These are phyloP conservation scores for Euspilapteryx auroguttella DNA, from an alignment of 2,888 invertebrate genomes.

Conservation along the genomic window DNA sequence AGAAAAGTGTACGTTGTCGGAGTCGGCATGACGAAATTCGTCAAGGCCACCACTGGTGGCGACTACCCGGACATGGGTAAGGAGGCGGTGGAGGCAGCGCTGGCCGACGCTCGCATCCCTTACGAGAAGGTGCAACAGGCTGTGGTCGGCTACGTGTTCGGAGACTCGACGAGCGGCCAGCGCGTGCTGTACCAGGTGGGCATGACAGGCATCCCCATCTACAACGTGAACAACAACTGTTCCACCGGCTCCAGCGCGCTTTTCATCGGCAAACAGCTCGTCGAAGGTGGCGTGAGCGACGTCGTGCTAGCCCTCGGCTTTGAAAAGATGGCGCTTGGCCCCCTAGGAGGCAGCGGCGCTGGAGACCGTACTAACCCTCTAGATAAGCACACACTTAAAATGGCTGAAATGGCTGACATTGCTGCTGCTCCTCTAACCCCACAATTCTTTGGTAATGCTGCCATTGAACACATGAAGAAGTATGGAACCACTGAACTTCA, in stretches of 20 bases:
- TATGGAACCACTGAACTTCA: slow-evolving; percentile 93
- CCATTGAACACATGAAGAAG: slow-evolving; percentile 92
- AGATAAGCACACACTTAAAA: slow-evolving; percentile 83
- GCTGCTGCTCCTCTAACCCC: slow-evolving; percentile 85
- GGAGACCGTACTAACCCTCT: slow-evolving; percentile 86
- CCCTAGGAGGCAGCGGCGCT: slow-evolving; percentile 73
- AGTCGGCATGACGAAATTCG: slow-evolving; percentile 98
- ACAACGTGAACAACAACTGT: slow-evolving; percentile 98
- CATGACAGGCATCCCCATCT: slow-evolving; percentile 95
- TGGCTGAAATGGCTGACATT: slow-evolving; percentile 83
- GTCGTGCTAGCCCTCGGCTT: slow-evolving; percentile 94
- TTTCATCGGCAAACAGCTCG: slow-evolving; percentile 85
- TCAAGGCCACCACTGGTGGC: slow-evolving; percentile 86
- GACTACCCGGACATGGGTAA: slow-evolving; percentile 96
- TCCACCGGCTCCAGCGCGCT: slow-evolving; percentile 95
- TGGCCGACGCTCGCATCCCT: slow-evolving; percentile 78
- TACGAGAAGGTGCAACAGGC: slow-evolving; percentile 86
- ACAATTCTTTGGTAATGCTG: slow-evolving; percentile 97
- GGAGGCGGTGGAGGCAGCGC: slow-evolving; percentile 87
- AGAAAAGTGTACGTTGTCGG: slow-evolving; percentile 86
- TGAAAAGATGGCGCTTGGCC: slow-evolving; percentile 97
- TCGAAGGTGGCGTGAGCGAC: slow-evolving; percentile 86
- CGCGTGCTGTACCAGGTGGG: slow-evolving; percentile 92
- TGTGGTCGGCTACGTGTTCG: slow-evolving; percentile 91
- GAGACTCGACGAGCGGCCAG: slow-evolving; percentile 95